Percentiles rank a stretch among this genome's conserved stretches.
Conservation (phyloP, 2,113 vertebrate genomes). For the Oryzias celebensis region DNA sequence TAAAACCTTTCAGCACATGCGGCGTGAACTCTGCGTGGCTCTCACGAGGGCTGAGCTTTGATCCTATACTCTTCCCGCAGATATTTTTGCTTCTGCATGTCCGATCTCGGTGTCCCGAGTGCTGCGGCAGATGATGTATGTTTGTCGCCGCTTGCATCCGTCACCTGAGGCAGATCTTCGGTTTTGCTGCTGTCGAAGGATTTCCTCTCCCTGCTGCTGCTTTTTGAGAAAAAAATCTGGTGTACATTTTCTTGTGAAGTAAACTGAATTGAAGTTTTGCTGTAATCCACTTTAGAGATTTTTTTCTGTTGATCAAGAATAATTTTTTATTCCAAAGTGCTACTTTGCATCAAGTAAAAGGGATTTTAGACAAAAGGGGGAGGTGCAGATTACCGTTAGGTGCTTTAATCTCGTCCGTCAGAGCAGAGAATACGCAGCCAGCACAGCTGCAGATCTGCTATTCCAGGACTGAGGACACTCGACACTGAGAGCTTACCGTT, state of each 20-base stretch:
- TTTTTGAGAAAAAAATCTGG: no score
- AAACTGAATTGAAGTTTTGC: no score
- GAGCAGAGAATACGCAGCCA: constrained; percentile 44
- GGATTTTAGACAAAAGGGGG: no score
- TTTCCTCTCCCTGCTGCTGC: neutral
- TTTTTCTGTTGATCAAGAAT: no score
- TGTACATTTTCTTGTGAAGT: no score
- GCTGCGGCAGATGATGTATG: neutral
- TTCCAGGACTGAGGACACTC: constrained; percentile 66
- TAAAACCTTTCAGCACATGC: constrained; percentile 2
- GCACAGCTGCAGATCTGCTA: constrained; percentile 63
- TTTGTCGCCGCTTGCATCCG: neutral
- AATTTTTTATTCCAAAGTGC: no score
- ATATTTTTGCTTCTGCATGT: neutral
- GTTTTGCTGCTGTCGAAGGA: no score
- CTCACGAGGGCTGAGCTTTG: neutral
- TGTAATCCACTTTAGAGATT: no score
- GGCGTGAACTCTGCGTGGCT: neutral
- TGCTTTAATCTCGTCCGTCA: neutral
- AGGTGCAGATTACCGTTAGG: no score
- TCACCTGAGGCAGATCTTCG: neutral
- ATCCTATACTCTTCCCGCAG: neutral
- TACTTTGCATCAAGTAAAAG: no score
- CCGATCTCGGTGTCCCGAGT: neutral
- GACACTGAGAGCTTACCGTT: constrained; percentile 60